phyloP scores from a whole-genome alignment of 23 tunicate genomes.

The Oikopleura dioica region DNA sequence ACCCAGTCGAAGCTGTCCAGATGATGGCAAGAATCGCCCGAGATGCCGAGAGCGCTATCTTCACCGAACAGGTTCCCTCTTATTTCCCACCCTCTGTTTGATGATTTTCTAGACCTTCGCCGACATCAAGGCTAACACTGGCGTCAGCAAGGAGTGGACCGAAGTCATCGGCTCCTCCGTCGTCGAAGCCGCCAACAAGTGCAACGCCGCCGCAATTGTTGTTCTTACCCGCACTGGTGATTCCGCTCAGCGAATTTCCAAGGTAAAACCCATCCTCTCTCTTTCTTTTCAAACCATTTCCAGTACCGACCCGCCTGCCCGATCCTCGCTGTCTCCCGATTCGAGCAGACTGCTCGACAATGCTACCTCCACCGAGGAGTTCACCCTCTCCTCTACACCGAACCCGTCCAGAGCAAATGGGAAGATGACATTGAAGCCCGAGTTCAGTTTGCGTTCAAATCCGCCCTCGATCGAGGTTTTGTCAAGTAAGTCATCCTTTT shows the following conservation, averaged over 20 bases:
- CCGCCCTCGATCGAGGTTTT: slow-evolving; percentile 42
- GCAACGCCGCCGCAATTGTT: slow-evolving; percentile 71
- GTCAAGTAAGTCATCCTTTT: too few species aligned
- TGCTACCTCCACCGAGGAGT: slow-evolving; percentile 63
- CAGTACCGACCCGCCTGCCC: slow-evolving; percentile 82
- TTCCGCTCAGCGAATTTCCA: slow-evolving; percentile 60
- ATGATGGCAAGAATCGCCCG: slow-evolving; percentile 80
- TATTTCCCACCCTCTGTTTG: background rate
- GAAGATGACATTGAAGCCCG: slow-evolving; percentile 87
- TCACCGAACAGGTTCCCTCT: background rate
- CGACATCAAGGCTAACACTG: background rate
- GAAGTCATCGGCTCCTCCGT: slow-evolving; percentile 73
- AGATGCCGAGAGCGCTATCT: slow-evolving; percentile 74
- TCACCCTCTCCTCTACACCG: slow-evolving; percentile 43
- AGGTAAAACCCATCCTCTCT: too few species aligned
- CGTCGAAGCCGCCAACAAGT: slow-evolving; percentile 80
- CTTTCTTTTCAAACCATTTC: too few species aligned
- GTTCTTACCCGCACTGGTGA: slow-evolving; percentile 73
- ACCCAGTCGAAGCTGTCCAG: slow-evolving; percentile 75
- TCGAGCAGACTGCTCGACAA: slow-evolving; percentile 46
- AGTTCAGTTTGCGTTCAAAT: slow-evolving; percentile 63
- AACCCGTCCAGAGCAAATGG: slow-evolving; percentile 17
- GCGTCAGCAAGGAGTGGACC: slow-evolving; percentile 40
- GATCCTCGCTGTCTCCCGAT: slow-evolving; percentile 50
- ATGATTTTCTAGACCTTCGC: background rate